A percentile compares a stretch with the other conserved stretches of the same genome.
phyloP scores from a whole-genome alignment of 2,113 vertebrate species.

The Nannobrachium achirus region DNA sequence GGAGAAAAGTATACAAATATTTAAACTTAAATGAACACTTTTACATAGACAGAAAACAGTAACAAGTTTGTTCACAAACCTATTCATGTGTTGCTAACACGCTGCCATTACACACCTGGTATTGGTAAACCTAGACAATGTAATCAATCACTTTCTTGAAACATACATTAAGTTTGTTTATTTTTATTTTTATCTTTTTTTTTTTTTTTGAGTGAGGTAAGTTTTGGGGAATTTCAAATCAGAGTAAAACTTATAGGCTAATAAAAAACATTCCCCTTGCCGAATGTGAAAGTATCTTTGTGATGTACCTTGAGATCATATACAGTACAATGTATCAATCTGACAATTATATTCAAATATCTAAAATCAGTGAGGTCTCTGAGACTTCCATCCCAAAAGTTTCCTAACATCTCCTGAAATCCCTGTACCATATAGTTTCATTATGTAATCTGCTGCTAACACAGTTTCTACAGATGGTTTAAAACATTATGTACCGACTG shows the following conservation, averaged over 20 bases:
- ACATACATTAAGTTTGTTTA: background rate
- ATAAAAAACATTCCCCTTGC: background rate
- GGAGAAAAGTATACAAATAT: too few relatives aligned
- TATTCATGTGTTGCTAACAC: background rate
- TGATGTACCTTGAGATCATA: slow-evolving; percentile 38
- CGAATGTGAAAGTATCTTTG: slow-evolving; percentile 9
- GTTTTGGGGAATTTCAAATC: background rate
- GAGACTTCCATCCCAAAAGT: slow-evolving; percentile 5
- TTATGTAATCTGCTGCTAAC: background rate
- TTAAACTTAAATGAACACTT: too few relatives aligned
- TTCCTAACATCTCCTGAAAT: slow-evolving; percentile 7
- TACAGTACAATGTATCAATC: slow-evolving; percentile 26
- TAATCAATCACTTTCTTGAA: background rate
- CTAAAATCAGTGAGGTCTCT: background rate
- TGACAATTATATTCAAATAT: background rate
- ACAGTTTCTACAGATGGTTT: background rate
- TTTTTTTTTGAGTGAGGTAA: too few relatives aligned
- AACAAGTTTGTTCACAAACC: slow-evolving; percentile 16
- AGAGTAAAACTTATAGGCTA: background rate
- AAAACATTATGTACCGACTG: slow-evolving; percentile 16
- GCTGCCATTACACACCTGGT: background rate
- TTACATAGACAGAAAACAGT: too few relatives aligned
- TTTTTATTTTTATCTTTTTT: too few relatives aligned
- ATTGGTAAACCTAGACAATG: background rate
- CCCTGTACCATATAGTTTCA: slow-evolving; percentile 33